phyloP scores from a whole-genome alignment of 1,140 invertebrate species.

The Drosophila baimaii region DNA sequence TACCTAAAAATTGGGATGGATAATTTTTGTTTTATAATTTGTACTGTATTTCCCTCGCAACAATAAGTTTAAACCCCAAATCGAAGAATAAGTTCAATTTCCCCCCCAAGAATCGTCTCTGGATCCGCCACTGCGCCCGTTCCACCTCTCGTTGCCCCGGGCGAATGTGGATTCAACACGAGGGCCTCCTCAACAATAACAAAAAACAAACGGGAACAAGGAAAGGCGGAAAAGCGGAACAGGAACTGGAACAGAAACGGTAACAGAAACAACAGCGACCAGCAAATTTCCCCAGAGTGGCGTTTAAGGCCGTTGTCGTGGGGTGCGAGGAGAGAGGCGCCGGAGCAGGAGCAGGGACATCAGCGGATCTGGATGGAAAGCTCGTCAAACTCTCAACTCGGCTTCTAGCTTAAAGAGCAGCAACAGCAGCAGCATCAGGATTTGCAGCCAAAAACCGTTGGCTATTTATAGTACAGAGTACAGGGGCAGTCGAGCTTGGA shows the following conservation, averaged over 20 bases:
- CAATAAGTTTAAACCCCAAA: too few relatives aligned
- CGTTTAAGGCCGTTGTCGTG: slow-evolving; percentile 32
- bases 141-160: neutral
- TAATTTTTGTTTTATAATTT: too few relatives aligned
- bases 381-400: slow-evolving; percentile 37
- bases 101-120: too few relatives aligned
- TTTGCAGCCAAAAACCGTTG: slow-evolving; percentile 18
- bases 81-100: too few relatives aligned
- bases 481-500: neutral
- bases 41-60: too few relatives aligned
- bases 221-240: slow-evolving; percentile 23
- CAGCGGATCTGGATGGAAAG: slow-evolving; percentile 11
- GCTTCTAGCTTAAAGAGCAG: slow-evolving; percentile 32
- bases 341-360: neutral
- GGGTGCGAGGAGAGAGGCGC: neutral
- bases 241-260: slow-evolving; percentile 20
- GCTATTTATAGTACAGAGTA: slow-evolving; percentile 30
- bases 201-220: slow-evolving; percentile 33
- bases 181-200: slow-evolving; percentile 24
- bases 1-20: too few relatives aligned
- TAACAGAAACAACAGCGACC: slow-evolving; percentile 41
- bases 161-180: slow-evolving; percentile 20
- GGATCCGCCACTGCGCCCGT: too few relatives aligned
- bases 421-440: neutral
- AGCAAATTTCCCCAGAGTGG: slow-evolving; percentile 76